A percentile compares a stretch with the other conserved stretches of the same genome.
Evolutionary conservation across 2,113 vertebrate species (phyloP).

Genomic region (Tragulus kanchil): DNA sequence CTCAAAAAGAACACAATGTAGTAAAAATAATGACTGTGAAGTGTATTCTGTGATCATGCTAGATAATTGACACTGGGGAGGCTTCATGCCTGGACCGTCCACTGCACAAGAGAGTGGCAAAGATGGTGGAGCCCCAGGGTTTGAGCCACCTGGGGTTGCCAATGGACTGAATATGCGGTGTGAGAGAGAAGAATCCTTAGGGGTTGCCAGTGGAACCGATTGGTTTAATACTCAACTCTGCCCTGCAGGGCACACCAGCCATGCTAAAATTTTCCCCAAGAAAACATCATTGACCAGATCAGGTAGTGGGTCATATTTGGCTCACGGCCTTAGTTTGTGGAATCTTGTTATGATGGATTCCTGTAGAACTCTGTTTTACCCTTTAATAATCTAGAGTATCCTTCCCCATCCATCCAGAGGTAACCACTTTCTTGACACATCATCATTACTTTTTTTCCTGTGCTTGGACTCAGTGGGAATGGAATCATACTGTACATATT

Average conservation of each 20-base stretch:
- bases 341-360: not conserved
- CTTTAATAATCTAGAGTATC: not conserved
- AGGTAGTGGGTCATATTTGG: not conserved
- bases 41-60: not conserved
- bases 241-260: not conserved
- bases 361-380: not conserved
- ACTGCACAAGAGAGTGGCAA: fast-evolving
- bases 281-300: slow-evolving; percentile 35
- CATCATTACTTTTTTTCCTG: not conserved
- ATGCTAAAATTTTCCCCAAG: not conserved
- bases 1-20: not conserved
- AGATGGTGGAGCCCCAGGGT: no score
- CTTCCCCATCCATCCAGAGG: not conserved
- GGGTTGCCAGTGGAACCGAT: no score
- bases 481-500: not conserved
- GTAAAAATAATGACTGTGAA: not conserved
- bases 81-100: not conserved
- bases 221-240: not conserved
- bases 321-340: not conserved
- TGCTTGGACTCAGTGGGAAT: not conserved
- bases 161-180: not conserved
- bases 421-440: not conserved
- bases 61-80: not conserved
- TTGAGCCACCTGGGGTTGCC: not conserved
- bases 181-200: not conserved